Base-by-base conservation (phyloP, 2,888 invertebrate species). In the Anorthoa munda region DNA sequence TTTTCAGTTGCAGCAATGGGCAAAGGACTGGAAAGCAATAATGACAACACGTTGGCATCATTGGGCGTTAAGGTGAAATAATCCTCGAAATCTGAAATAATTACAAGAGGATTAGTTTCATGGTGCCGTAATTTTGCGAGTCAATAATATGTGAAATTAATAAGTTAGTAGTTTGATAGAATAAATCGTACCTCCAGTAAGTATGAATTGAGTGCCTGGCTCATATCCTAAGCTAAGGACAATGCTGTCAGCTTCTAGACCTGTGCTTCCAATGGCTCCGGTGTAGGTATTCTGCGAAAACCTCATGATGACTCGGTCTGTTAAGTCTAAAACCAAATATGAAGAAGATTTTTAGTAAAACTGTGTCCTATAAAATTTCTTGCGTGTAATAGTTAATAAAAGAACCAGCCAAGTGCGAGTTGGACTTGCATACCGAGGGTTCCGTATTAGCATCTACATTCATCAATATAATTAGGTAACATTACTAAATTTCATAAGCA, bases 211-310 rank as follows among this genome's bases (percentile, higher is more conserved):
- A 0, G 92, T 93, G 64, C 84, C 88, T 45, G 76, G 15, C 18
- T 84, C 81, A 77, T 89, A 93, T 26, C 94, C 95, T 61, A 82
- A 83, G 58, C 87, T 86, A 7, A 95, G 89, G 46, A 89, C 72
- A 48, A 95, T 88, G 67, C 83, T 76, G 66, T 91, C 92, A 3
- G 90, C 69, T 15, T 66, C 78, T 15, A 94, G 73, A 9, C 55
- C 65, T 66, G 88, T 83, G 51, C 90, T 80, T 64, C 90, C 87
- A 51, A 93, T 73, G 7, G 77, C 72, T 15, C 93, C 94, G 18
- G 83, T 80, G 77, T 94, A 95, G 26, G 88, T 90, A 63, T 89
- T 91, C 82, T 90, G 89, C 13, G 91, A 82, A 87, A 95, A 95
- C 58, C 79, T 87, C 89, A 95, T 86, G 53, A 90, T 56, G 9